A percentile compares a stretch with the other conserved stretches of the same genome.
These are phyloP conservation scores for Idaea biselata DNA, from an alignment of 2,888 invertebrate species.

Conservation along the genomic window DNA sequence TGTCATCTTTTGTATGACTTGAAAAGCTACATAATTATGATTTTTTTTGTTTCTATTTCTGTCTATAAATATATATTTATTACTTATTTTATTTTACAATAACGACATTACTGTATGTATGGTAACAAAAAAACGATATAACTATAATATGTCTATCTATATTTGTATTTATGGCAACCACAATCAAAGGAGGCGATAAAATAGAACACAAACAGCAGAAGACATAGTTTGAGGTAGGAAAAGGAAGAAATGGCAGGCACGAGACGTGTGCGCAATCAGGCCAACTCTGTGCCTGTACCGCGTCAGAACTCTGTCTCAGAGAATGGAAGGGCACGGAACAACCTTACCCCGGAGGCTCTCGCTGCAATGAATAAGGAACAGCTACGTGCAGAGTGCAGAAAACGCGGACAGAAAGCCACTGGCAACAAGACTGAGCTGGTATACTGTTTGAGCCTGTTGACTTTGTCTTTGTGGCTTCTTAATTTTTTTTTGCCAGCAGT, in stretches of 20 bases:
- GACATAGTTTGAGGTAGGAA: slow-evolving; percentile 30
- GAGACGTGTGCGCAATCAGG: slow-evolving; percentile 70
- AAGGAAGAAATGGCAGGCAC: slow-evolving; percentile 61
- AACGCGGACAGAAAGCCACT: slow-evolving; percentile 84
- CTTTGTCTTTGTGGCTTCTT: slow-evolving; percentile 65
- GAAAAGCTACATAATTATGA: neutral
- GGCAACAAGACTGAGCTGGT: slow-evolving; percentile 88
- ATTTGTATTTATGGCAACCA: slow-evolving; percentile 43
- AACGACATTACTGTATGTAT: neutral
- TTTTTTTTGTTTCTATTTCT: neutral
- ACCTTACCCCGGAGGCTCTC: slow-evolving; percentile 73
- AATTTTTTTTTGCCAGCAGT: slow-evolving; percentile 51
- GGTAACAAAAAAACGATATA: slow-evolving; percentile 24
- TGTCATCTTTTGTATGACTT: neutral
- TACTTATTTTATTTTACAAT: neutral
- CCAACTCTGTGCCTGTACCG: slow-evolving; percentile 62
- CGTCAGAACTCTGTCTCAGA: slow-evolving; percentile 70
- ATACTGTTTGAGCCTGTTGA: slow-evolving; percentile 61
- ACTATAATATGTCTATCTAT: slow-evolving; percentile 16
- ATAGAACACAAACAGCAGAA: slow-evolving; percentile 26
- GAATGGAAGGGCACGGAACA: slow-evolving; percentile 67
- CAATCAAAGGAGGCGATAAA: slow-evolving; percentile 36
- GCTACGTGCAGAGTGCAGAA: slow-evolving; percentile 84
- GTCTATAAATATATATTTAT: neutral
- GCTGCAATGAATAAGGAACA: slow-evolving; percentile 85